A percentile compares a stretch with the other conserved stretches of the same genome.
phyloP scores from a whole-genome alignment of 2,797 vertebrate genomes.

The Gallinago stenura region DNA sequence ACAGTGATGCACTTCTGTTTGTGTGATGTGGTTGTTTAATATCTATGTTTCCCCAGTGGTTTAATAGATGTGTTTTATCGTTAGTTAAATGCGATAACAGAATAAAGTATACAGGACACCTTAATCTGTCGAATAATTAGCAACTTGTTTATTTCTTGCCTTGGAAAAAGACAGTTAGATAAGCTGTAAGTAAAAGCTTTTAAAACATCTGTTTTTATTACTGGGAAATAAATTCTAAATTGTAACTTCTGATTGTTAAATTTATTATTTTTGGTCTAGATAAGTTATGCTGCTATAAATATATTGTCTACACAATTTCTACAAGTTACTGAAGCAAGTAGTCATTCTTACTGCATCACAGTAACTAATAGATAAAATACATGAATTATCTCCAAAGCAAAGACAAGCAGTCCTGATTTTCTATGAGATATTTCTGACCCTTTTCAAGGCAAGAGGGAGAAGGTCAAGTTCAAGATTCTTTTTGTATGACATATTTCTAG shows the following conservation, averaged over 20 bases:
- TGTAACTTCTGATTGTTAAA: not conserved
- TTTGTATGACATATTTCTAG: not conserved
- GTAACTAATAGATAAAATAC: not conserved
- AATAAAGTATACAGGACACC: not conserved
- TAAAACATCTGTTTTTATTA: not conserved
- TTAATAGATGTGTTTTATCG: not conserved
- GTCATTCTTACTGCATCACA: not conserved
- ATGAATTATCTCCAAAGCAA: not conserved
- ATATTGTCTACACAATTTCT: no score
- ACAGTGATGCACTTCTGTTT: not conserved
- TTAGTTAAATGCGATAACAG: not conserved
- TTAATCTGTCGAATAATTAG: constrained; percentile 14
- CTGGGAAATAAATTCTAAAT: not conserved
- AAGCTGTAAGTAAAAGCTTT: not conserved
- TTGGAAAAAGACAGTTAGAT: not conserved
- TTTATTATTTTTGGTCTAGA: not conserved
- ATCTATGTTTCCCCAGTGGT: not conserved
- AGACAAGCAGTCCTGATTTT: constrained; percentile 12
- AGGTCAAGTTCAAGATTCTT: constrained; percentile 4
- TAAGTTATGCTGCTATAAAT: no score
- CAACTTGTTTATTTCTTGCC: not conserved
- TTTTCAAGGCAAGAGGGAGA: not conserved
- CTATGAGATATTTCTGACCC: not conserved
- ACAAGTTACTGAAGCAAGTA: not conserved
- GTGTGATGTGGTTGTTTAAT: not conserved